A percentile compares a stretch with the other conserved stretches of the same genome.
phyloP scores from a whole-genome alignment of 2,888 invertebrate genomes.

The Smittia sp. region DNA sequence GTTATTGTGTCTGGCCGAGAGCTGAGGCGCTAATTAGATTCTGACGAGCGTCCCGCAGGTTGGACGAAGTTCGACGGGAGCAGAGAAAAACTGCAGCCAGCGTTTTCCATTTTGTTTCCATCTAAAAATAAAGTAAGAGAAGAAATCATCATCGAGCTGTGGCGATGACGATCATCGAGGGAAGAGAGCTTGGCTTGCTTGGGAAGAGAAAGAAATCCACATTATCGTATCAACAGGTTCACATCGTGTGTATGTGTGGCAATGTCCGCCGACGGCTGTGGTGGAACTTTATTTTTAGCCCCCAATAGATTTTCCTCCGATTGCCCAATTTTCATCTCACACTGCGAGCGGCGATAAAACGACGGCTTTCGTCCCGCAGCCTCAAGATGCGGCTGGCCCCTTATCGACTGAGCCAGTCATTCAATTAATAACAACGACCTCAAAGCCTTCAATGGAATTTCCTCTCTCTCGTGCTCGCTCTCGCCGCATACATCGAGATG shows the following conservation, averaged over 20 bases:
- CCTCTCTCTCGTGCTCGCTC: constrained; percentile 22
- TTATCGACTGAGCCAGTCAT: neutral
- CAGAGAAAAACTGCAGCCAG: constrained; percentile 5
- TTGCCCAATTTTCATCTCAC: neutral
- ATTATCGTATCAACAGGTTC: constrained; percentile 41
- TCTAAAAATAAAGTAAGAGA: constrained; percentile 37
- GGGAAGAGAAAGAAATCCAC: neutral
- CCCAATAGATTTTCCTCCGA: neutral
- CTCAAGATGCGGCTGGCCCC: neutral
- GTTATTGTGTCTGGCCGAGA: neutral
- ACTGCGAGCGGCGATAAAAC: neutral
- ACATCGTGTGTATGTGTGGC: constrained; percentile 35
- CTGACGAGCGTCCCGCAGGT: neutral
- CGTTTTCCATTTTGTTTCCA: constrained; percentile 41
- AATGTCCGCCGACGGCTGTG: constrained; percentile 24
- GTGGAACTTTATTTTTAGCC: constrained; percentile 31
- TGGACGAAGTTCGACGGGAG: constrained; percentile 19
- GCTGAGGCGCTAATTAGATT: constrained; percentile 32
- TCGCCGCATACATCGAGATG: neutral
- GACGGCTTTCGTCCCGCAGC: neutral
- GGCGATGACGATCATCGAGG: neutral
- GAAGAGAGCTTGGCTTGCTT: neutral
- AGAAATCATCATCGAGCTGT: constrained; percentile 26
- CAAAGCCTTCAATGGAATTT: constrained; percentile 26
- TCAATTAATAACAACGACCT: neutral